Percentiles rank a stretch among this genome's conserved stretches.
These are phyloP conservation scores for Myrmecobius fasciatus DNA, from an alignment of 2,113 vertebrate species.

Conservation along the genomic window DNA sequence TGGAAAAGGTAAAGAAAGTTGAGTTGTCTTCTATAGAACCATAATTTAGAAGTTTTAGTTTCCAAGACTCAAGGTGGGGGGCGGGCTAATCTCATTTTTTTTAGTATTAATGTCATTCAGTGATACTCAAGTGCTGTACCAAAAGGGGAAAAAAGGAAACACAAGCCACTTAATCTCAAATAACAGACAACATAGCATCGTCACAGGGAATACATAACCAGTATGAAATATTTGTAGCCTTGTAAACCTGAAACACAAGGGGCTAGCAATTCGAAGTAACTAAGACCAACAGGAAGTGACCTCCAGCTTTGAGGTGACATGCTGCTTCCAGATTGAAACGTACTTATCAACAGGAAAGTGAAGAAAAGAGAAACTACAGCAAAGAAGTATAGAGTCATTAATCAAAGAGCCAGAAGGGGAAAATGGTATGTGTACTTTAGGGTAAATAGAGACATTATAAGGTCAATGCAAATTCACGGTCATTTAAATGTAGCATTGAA, in stretches of 20 bases:
- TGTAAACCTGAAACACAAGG: constrained; percentile 50
- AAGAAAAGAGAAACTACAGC: constrained; percentile 57
- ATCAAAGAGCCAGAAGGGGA: constrained; percentile 60
- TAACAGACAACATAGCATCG: constrained; percentile 49
- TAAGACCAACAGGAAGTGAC: constrained; percentile 72
- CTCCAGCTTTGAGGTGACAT: constrained; percentile 41
- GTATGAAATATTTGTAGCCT: constrained; percentile 61
- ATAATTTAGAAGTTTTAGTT: constrained; percentile 35
- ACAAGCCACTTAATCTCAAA: constrained; percentile 54
- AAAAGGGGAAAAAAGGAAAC: constrained; percentile 30
- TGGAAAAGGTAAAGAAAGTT: constrained; percentile 32
- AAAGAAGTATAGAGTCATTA: constrained; percentile 69
- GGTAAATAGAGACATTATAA: constrained; percentile 57
- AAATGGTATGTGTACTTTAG: constrained; percentile 52
- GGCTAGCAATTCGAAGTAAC: constrained; percentile 61
- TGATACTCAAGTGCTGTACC: constrained; percentile 46
- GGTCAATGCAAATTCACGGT: constrained; percentile 62
- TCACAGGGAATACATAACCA: constrained; percentile 34
- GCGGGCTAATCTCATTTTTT: constrained; percentile 64
- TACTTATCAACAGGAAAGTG: constrained; percentile 70
- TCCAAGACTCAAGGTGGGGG: constrained; percentile 24
- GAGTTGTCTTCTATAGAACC: constrained; percentile 55
- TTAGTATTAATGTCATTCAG: constrained; percentile 14
- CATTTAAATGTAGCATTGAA: constrained; percentile 62
- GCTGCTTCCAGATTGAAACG: constrained; percentile 53